Conservation (phyloP, 2,888 invertebrate genomes). For the Teleogryllus oceanicus region DNA sequence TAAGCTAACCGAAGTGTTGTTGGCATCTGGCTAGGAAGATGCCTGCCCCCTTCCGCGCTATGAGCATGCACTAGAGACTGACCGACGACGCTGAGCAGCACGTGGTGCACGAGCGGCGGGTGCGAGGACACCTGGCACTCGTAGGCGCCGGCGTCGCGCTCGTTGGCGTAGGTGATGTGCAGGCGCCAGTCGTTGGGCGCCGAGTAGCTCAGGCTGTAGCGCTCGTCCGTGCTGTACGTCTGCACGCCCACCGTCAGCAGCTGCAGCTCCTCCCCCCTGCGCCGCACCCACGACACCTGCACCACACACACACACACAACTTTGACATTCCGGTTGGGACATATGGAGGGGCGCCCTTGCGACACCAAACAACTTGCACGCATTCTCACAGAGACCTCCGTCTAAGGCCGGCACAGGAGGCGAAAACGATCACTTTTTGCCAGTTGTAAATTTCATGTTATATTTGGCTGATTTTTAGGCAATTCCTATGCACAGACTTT, state of each 20-base stretch:
- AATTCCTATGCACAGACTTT: too few relatives aligned
- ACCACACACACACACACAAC: not conserved
- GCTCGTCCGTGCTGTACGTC: slow-evolving; percentile 51
- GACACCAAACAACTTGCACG: too few relatives aligned
- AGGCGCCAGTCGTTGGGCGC: slow-evolving; percentile 75
- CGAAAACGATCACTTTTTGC: too few relatives aligned
- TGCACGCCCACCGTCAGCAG: slow-evolving; percentile 65
- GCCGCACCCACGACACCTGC: slow-evolving; percentile 65
- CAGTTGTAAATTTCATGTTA: too few relatives aligned
- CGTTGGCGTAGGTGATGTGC: slow-evolving; percentile 67
- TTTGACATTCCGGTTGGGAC: too few relatives aligned
- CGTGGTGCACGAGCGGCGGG: slow-evolving; percentile 67
- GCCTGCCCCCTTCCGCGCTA: too few relatives aligned
- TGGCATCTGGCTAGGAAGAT: too few relatives aligned
- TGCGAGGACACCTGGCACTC: slow-evolving; percentile 78
- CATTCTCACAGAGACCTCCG: too few relatives aligned
- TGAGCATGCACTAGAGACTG: slow-evolving; percentile 43
- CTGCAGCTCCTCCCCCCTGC: slow-evolving; percentile 63
- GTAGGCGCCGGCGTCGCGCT: slow-evolving; percentile 72
- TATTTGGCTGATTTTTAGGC: too few relatives aligned
- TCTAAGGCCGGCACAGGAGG: too few relatives aligned
- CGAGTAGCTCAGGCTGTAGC: slow-evolving; percentile 66
- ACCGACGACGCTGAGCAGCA: slow-evolving; percentile 70
- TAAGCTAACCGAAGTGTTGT: too few relatives aligned
- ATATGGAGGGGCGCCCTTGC: too few relatives aligned